phyloP scores from a whole-genome alignment of 2,888 invertebrate genomes.

The Alentia gelatinosa region DNA sequence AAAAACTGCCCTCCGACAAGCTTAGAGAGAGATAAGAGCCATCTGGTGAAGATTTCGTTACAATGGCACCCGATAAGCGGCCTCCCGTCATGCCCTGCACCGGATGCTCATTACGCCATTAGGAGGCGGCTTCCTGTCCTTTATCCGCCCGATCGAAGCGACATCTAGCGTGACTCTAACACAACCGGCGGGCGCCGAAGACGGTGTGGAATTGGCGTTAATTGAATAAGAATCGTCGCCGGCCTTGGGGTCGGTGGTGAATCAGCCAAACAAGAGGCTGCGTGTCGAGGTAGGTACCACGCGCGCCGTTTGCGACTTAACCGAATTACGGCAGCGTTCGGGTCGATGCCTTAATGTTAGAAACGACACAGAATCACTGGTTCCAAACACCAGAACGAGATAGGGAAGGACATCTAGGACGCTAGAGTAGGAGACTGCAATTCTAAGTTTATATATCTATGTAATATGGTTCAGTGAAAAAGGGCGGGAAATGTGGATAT shows the following conservation, averaged over 20 bases:
- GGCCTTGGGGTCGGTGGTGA: not conserved
- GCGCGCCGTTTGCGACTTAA: not conserved
- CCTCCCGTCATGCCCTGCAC: slow-evolving; percentile 9
- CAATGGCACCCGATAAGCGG: not conserved
- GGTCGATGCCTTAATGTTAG: slow-evolving; percentile 17
- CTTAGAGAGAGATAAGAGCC: not conserved
- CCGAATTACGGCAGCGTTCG: not conserved
- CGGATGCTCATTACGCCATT: slow-evolving; percentile 40
- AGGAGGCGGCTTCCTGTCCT: slow-evolving; percentile 24
- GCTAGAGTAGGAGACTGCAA: not conserved
- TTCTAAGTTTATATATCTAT: not conserved
- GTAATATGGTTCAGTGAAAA: too few relatives aligned
- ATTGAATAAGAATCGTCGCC: slow-evolving; percentile 30
- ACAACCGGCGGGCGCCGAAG: not conserved
- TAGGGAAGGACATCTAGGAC: too few relatives aligned
- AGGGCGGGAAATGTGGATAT: too few relatives aligned
- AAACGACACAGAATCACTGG: not conserved
- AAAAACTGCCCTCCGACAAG: not conserved
- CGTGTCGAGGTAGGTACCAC: not conserved
- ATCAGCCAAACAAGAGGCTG: slow-evolving; percentile 37
- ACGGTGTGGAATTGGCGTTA: not conserved
- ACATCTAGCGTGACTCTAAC: slow-evolving; percentile 43
- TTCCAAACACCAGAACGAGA: not conserved
- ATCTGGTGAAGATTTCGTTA: not conserved
- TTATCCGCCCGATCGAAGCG: slow-evolving; percentile 40